Base-by-base conservation (phyloP, 1,140 invertebrate species). In the Oryzaephilus surinamensis region DNA sequence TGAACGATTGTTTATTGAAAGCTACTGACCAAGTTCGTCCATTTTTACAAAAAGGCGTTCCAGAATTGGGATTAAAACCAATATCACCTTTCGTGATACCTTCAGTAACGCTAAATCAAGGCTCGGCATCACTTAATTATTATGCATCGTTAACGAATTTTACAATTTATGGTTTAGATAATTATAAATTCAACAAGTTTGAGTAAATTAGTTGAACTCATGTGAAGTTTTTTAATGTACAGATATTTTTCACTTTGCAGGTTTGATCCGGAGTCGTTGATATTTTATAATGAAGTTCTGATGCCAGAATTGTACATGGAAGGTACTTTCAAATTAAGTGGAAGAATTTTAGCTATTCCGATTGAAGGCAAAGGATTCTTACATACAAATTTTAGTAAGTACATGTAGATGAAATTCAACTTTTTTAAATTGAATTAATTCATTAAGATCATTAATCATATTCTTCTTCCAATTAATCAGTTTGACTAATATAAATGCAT, bases 131-230 rank as follows among this genome's bases (percentile, higher is more conserved):
- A 4, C 50, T 82, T 5, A 70, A 71, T 43, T 54, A 80, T 19
- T 79, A 77, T 50, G 76, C 76, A 1, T 71, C 70, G 2, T 57
- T 82, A 14, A 74, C 69, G 36, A 71, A 81, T 33, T 67, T 80
- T 38, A 73, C 67, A 38, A 71, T 76, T 0, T 65, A 61, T 30
- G 78, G 79, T 7, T 66, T 68, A 4, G 34, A 39, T 8, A 41
- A 34, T 14, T 48, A 48, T 31, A 41, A 48, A 21, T 48, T 48
- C 21, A 32, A 6, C 6, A 28, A 40, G 32, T 48, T 37, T 31
- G 32, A 35, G 46, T 48, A 32, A 48, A 38, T 33, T 15, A 6
- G 4, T 31, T 3, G 7, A 31, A 31, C n/a, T 41, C 11, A 17
- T 33, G 12, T 46, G 32, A 11, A n/a, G n/a, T n/a, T n/a, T n/a